Evolutionary conservation across 2,113 vertebrate species (phyloP).

Genomic region (Leucopsar rothschildi): DNA sequence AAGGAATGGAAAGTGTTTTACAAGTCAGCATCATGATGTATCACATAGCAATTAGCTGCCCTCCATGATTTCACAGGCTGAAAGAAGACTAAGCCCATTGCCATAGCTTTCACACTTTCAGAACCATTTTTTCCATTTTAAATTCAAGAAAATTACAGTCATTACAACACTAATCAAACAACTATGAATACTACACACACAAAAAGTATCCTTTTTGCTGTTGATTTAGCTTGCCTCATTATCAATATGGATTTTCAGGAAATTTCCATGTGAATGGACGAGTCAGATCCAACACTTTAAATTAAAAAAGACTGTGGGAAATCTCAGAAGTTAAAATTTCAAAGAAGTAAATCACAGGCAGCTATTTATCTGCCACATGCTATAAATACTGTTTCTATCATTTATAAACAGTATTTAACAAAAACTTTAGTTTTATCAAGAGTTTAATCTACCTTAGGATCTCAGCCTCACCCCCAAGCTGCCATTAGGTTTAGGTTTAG

Average conservation of each 20-base stretch:
- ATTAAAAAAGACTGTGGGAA: not conserved
- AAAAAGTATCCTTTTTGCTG: not conserved
- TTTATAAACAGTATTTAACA: not conserved
- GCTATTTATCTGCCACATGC: not conserved
- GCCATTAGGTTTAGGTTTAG: not conserved
- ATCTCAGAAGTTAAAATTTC: not conserved
- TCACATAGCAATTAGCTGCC: not conserved
- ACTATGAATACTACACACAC: not conserved
- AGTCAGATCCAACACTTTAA: not conserved
- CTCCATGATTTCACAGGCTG: not conserved
- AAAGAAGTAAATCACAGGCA: not conserved
- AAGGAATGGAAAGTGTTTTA: not conserved
- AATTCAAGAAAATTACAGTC: not conserved
- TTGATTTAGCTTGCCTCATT: not conserved
- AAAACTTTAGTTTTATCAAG: not conserved
- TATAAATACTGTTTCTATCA: not conserved
- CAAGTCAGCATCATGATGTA: not conserved
- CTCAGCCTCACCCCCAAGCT: accelerated
- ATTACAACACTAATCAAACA: not conserved
- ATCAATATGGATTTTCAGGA: not conserved
- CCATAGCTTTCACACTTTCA: not conserved
- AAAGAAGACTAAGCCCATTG: not conserved
- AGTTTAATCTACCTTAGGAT: not conserved
- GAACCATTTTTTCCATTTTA: not conserved
- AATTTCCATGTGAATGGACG: not conserved